Evolutionary conservation across 2,797 vertebrate genomes (phyloP).

Genomic region (Darevskia mixta): DNA sequence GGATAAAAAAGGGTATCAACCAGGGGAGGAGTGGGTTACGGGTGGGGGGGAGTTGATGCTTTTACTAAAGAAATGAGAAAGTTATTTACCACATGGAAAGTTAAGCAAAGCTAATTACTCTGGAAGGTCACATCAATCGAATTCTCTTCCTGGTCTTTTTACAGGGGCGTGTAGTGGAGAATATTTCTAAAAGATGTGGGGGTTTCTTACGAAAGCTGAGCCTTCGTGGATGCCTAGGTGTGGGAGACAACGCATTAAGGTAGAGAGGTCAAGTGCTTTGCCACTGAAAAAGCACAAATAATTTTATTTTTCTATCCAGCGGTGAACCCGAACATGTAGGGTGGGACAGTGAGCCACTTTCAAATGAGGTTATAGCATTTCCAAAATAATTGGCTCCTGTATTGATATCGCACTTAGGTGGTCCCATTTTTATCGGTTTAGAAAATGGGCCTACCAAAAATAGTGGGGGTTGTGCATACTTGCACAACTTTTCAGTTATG

Average conservation of each 20-base stretch:
- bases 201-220: slow-evolving; percentile 95
- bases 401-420: background rate
- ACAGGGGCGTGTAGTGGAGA: slow-evolving; percentile 96
- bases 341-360: background rate
- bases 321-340: background rate
- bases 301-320: fast-evolving
- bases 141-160: slow-evolving; percentile 39
- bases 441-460: background rate
- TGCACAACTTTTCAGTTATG: background rate
- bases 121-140: background rate
- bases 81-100: background rate
- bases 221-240: slow-evolving; percentile 93
- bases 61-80: background rate
- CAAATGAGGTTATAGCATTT: background rate
- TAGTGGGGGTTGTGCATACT: background rate
- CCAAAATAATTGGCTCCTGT: background rate
- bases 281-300: background rate
- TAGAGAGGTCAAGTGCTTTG: slow-evolving; percentile 54
- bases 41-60: background rate
- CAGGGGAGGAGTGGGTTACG: background rate
- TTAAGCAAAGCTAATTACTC: background rate
- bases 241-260: slow-evolving; percentile 96
- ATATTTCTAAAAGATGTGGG: slow-evolving; percentile 97
- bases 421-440: background rate
- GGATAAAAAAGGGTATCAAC: background rate